Conservation (phyloP, 2,113 vertebrate species). For the Leucoraja erinaceus region DNA sequence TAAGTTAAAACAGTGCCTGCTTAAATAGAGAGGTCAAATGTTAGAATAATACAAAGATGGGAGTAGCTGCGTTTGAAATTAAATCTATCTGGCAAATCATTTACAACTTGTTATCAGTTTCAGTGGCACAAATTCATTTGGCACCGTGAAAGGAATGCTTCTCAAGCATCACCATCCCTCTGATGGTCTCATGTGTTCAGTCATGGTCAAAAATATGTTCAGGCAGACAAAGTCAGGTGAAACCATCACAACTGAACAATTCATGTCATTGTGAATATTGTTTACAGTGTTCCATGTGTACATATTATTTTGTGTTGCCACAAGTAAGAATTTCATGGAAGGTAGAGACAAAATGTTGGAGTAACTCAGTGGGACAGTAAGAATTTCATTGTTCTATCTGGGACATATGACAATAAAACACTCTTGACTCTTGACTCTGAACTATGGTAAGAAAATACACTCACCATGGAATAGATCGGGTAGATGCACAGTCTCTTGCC, state of each 20-base stretch:
- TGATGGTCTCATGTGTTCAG: background rate
- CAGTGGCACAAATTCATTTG: background rate
- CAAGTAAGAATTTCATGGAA: too few relatives aligned
- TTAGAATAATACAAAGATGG: conserved; percentile 11
- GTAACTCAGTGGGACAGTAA: too few relatives aligned
- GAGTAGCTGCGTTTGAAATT: background rate
- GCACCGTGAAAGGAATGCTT: background rate
- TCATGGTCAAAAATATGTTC: background rate
- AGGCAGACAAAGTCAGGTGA: background rate
- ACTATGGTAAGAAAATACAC: too few relatives aligned
- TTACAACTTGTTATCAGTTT: background rate
- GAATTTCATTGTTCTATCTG: too few relatives aligned
- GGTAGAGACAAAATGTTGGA: too few relatives aligned
- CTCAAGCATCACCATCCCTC: background rate
- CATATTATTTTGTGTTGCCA: too few relatives aligned
- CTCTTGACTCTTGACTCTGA: too few relatives aligned
- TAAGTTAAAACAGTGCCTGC: conserved; percentile 25
- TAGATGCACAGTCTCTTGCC: too few relatives aligned
- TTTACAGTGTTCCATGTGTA: too few relatives aligned
- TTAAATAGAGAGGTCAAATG: conserved; percentile 26
- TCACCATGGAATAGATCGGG: too few relatives aligned
- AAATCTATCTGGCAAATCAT: conserved; percentile 23
- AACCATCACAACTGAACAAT: background rate
- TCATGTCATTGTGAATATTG: background rate
- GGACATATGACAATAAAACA: too few relatives aligned